Evolutionary conservation across 2,113 vertebrate species (phyloP), one percentile per base, ranked within the genome.

Genomic region (Grallaria varia): DNA sequence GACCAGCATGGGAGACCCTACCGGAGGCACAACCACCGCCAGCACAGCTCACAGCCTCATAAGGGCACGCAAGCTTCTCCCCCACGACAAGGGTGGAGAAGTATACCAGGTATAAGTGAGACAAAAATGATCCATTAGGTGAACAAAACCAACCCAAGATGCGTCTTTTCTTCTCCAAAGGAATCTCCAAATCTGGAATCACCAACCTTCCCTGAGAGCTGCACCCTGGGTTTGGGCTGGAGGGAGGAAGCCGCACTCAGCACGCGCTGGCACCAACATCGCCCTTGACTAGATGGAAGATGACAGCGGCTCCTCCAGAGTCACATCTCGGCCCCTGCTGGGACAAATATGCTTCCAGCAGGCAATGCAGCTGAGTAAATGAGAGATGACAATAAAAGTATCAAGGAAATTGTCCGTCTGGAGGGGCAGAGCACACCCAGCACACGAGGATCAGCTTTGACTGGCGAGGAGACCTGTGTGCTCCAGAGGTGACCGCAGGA

Each of bases 311-410:
- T 62, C 74, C 88, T 93, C 71, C 12, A 1, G 74, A 89, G 89
- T 49, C 74, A 64, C 67, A 37, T 78, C 92, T 27, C 49, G 85
- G 76, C 71, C 90, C 72, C 24, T 2, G 45, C 84, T 10, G 8
- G 68, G 85, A 87, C 91, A 94, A 96, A 95, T 86, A 89, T 53
- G 63, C 86, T 93, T 71, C 84, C 91, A 92, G 87, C 66, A 62
- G 93, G 75, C 67, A 73, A 28, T 0, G 10, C 60, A 67, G 93
- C 78, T 44, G 79, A 87, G 58, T 80, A 96, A 93, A 87, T 86
- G 82, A 76, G 69, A 90, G 86, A 91, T 88, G 82, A 84, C 91
- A 95, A 95, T 84, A 73, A 73, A 97, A 94, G 23, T 28, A 84
- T 67, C 6, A 9, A 56, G 91, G 81, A 78, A 94, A 96, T 92